Evolutionary conservation across 2,888 invertebrate species (phyloP).

Genomic region (Cryptocheilus praepositus): DNA sequence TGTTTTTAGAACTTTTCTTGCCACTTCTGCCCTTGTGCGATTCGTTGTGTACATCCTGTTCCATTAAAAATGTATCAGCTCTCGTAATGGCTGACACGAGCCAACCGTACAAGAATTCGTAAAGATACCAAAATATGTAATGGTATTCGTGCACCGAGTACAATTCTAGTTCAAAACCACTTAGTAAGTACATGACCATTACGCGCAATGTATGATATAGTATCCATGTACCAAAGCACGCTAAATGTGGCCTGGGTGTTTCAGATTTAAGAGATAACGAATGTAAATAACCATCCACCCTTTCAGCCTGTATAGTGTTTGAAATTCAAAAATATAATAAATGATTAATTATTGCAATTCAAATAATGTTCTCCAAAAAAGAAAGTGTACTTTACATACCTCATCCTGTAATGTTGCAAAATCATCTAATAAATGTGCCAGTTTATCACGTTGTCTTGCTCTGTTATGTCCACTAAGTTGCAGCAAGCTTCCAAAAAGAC

Average conservation of each 20-base stretch:
- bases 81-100: conserved; percentile 92
- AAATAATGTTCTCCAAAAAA: background rate
- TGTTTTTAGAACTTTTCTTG: conserved; percentile 79
- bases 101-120: conserved; percentile 96
- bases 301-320: conserved; percentile 83
- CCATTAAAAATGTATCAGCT: conserved; percentile 89
- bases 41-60: conserved; percentile 81
- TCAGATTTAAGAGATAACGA: conserved; percentile 82
- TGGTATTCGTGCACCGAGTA: conserved; percentile 97
- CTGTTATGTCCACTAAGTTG: conserved; percentile 96
- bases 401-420: conserved; percentile 94
- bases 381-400: conserved; percentile 74
- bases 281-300: conserved; percentile 90
- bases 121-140: conserved; percentile 97
- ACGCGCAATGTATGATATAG: conserved; percentile 93
- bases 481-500: conserved; percentile 90
- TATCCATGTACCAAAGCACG: conserved; percentile 96
- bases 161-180: conserved; percentile 96
- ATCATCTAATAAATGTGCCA: conserved; percentile 92
- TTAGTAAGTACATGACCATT: conserved; percentile 95
- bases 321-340: conserved; percentile 11
- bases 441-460: conserved; percentile 95
- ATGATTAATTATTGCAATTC: conserved; percentile 9
- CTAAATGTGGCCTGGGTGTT: conserved; percentile 83
- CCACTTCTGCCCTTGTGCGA: conserved; percentile 72